Percentiles rank a stretch among this genome's conserved stretches.
These are phyloP conservation scores for Diacarnus erythraeanus DNA, from an alignment of 37 sponge, comb jelly and placozoan genomes.

Conservation along the genomic window DNA sequence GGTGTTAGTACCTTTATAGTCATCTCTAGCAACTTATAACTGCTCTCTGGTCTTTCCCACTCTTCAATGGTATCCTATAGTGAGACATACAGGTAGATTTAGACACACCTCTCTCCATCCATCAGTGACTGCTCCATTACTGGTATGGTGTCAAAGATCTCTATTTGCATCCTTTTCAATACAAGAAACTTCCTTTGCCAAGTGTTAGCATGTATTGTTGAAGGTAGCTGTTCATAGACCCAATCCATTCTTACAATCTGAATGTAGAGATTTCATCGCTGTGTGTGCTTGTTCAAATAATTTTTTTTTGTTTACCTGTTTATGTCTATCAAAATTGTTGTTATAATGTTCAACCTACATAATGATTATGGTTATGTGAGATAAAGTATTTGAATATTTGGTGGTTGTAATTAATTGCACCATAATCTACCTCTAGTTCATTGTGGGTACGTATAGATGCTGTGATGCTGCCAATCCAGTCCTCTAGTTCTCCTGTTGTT, in stretches of 20 bases:
- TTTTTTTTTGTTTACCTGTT: conserved; percentile 5
- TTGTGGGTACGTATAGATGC: neutral
- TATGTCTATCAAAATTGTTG: neutral
- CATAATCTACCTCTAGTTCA: conserved; percentile 4
- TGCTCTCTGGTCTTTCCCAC: conserved; percentile 44
- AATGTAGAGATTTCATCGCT: neutral
- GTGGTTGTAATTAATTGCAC: neutral
- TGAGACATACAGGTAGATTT: neutral
- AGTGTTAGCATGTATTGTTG: conserved; percentile 24
- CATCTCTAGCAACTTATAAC: conserved; percentile 26
- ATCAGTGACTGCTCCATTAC: neutral
- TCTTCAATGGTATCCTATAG: conserved; percentile 9
- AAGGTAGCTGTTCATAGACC: conserved; percentile 40
- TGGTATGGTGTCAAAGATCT: conserved; percentile 24
- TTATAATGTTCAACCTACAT: conserved; percentile 6
- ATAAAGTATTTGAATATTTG: neutral
- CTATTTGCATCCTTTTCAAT: conserved; percentile 11
- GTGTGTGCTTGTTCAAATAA: neutral
- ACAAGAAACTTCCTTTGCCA: conserved; percentile 58
- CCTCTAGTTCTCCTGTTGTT: neutral
- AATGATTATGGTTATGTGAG: neutral
- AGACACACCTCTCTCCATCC: neutral
- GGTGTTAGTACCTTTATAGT: conserved; percentile 20
- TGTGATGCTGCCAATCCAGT: neutral
- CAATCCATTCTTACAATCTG: conserved; percentile 39